Conservation (phyloP, 2,797 vertebrate genomes). For the Melanotaenia parkinsoni region DNA sequence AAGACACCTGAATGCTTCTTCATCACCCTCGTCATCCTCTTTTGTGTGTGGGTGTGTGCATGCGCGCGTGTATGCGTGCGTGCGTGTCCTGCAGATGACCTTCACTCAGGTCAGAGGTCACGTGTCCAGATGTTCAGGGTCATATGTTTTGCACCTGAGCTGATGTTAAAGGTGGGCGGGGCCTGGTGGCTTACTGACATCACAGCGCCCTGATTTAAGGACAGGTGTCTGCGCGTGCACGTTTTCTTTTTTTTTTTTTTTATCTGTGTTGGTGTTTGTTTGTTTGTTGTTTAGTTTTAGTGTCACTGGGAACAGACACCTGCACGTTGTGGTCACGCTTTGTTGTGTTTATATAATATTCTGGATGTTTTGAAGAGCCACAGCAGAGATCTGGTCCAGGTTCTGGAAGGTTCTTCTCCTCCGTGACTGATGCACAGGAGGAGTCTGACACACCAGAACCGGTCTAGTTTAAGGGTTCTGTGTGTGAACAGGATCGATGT, state of each 20-base stretch:
- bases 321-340: too few relatives aligned
- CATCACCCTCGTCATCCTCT: not conserved
- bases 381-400: too few relatives aligned
- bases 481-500: too few relatives aligned
- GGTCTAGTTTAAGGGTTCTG: too few relatives aligned
- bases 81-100: conserved; percentile 37
- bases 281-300: not conserved
- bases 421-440: too few relatives aligned
- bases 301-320: too few relatives aligned
- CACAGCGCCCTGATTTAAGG: not conserved
- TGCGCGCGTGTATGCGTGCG: not conserved
- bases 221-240: conserved; percentile 14
- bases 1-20: not conserved
- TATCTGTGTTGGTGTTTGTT: too few relatives aligned
- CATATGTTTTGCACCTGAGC: not conserved
- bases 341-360: too few relatives aligned
- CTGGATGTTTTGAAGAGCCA: too few relatives aligned
- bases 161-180: conserved; percentile 12
- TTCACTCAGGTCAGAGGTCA: conserved; percentile 54
- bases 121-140: conserved; percentile 13
- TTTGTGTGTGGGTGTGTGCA: not conserved
- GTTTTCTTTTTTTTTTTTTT: not conserved
- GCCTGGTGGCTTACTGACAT: not conserved
- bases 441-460: too few relatives aligned
- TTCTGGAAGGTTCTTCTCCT: too few relatives aligned